Conservation (phyloP, 2,888 invertebrate genomes). For the Anthrax anthrax region DNA sequence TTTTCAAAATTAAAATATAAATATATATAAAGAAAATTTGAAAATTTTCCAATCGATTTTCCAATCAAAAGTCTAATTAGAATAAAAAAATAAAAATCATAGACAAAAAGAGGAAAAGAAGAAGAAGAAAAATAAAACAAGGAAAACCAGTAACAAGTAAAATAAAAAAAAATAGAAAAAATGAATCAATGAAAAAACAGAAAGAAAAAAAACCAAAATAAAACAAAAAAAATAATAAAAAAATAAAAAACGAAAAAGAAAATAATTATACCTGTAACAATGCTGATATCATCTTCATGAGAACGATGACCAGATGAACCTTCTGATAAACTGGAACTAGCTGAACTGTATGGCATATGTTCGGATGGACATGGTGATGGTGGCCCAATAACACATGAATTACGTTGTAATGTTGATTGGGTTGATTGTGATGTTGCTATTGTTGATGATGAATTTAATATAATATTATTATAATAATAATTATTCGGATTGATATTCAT, state of each 20-base stretch:
- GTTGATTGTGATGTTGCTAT: conserved; percentile 11
- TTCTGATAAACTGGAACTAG: conserved; percentile 75
- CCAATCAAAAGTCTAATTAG: background rate
- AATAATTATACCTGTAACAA: conserved; percentile 60
- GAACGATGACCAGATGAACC: conserved; percentile 46
- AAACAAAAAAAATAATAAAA: conserved; percentile 3
- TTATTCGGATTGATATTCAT: too few species aligned
- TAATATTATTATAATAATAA: too few species aligned
- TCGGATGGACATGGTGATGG: conserved; percentile 79
- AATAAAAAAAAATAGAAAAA: background rate
- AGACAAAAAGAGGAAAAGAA: background rate
- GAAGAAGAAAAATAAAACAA: background rate
- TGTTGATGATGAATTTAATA: conserved; percentile 14
- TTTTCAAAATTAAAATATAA: too few species aligned
- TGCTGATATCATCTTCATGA: conserved; percentile 68
- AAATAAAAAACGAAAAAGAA: conserved; percentile 6
- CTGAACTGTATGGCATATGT: conserved; percentile 72
- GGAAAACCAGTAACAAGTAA: background rate
- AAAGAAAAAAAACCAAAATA: background rate
- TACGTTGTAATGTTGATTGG: conserved; percentile 19
- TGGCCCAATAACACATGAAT: conserved; percentile 30
- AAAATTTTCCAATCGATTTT: too few species aligned
- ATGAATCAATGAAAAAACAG: background rate
- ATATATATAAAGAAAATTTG: too few species aligned
- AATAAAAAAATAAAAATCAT: background rate